These are phyloP conservation scores for Agonum fuliginosum DNA, from an alignment of 2,888 invertebrate genomes.

Conservation along the genomic window DNA sequence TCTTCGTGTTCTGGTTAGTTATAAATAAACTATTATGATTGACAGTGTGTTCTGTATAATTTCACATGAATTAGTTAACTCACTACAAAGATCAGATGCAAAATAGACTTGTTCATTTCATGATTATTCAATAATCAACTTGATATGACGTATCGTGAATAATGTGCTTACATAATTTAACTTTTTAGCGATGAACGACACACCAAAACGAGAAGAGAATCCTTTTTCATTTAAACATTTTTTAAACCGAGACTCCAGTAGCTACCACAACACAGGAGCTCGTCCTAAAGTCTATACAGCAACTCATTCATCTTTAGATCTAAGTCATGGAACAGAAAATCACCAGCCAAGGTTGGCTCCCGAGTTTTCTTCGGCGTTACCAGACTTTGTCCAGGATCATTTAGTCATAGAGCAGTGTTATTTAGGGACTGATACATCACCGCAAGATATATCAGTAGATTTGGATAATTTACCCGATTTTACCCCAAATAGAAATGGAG, in stretches of 20 bases:
- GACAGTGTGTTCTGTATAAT: neutral
- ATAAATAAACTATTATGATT: constrained; percentile 19
- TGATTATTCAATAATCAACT: constrained; percentile 1
- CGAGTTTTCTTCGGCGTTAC: constrained; percentile 80
- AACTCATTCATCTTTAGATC: constrained; percentile 72
- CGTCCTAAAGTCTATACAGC: constrained; percentile 82
- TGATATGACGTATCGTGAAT: constrained; percentile 13
- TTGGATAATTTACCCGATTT: constrained; percentile 82
- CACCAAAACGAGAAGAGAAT: constrained; percentile 78
- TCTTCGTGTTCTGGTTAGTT: constrained; percentile 53
- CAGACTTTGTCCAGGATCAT: constrained; percentile 93
- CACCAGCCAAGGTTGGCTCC: constrained; percentile 63
- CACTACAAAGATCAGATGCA: no score
- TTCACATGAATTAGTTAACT: no score
- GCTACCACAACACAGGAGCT: constrained; percentile 83
- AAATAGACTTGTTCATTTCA: neutral
- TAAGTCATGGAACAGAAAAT: constrained; percentile 63
- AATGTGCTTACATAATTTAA: constrained; percentile 3
- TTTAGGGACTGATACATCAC: constrained; percentile 75
- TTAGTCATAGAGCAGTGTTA: constrained; percentile 87
- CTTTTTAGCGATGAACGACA: constrained; percentile 15
- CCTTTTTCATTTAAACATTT: constrained; percentile 92
- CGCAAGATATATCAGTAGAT: constrained; percentile 74
- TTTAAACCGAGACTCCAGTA: constrained; percentile 80
- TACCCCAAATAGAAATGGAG: constrained; percentile 73